These are phyloP conservation scores for Diogma glabrata DNA, from an alignment of 2,888 invertebrate species.

Conservation along the genomic window DNA sequence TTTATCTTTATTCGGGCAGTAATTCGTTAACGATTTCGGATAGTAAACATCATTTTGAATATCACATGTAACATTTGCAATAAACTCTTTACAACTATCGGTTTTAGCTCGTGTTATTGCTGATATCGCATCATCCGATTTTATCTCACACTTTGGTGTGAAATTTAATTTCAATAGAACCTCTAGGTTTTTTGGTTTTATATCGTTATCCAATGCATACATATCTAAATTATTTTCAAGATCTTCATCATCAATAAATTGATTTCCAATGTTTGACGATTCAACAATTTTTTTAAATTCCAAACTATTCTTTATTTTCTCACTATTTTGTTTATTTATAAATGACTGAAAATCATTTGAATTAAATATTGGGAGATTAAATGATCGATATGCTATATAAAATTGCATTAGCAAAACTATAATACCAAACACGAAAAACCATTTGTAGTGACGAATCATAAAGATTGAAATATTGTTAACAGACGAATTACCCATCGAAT, in stretches of 20 bases:
- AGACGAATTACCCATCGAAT: too few relatives aligned
- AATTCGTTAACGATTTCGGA: constrained; percentile 57
- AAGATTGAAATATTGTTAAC: too few relatives aligned
- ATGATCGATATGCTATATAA: constrained; percentile 53
- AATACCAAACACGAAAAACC: constrained; percentile 53
- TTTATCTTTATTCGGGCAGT: constrained; percentile 59
- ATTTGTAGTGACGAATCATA: constrained; percentile 54
- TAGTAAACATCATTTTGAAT: constrained; percentile 65
- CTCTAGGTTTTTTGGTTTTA: constrained; percentile 23
- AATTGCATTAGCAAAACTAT: constrained; percentile 55
- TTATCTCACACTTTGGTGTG: constrained; percentile 64
- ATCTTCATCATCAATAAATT: constrained; percentile 49
- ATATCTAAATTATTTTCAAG: constrained; percentile 31
- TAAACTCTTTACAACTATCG: constrained; percentile 71
- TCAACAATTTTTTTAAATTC: too few relatives aligned
- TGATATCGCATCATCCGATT: constrained; percentile 73
- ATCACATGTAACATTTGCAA: constrained; percentile 74
- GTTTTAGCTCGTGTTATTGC: constrained; percentile 82
- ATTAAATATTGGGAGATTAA: constrained; percentile 36
- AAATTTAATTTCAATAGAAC: constrained; percentile 61
- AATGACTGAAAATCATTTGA: not conserved
- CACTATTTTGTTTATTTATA: too few relatives aligned
- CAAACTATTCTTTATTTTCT: too few relatives aligned
- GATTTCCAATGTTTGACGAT: too few relatives aligned
- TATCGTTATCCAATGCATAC: constrained; percentile 22